A percentile compares a stretch with the other conserved stretches of the same genome.
These are phyloP conservation scores for Anarsia innoxiella DNA, from an alignment of 2,888 invertebrate species.

Conservation along the genomic window DNA sequence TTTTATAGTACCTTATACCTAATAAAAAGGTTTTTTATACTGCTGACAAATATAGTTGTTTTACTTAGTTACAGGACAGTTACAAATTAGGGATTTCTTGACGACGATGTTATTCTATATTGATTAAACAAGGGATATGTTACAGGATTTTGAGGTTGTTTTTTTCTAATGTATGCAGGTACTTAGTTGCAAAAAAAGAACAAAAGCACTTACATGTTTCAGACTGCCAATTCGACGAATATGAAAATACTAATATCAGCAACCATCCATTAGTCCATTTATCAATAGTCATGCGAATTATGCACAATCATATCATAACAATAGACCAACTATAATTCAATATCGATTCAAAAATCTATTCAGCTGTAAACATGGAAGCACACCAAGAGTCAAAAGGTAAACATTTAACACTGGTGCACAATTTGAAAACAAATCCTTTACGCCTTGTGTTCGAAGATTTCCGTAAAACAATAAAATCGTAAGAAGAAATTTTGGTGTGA, in stretches of 20 bases:
- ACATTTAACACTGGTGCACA: constrained; percentile 37
- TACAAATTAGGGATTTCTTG: too few relatives aligned
- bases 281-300: constrained; percentile 42
- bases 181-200: too few relatives aligned
- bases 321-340: constrained; percentile 37
- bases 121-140: too few relatives aligned
- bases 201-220: constrained; percentile 28
- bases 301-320: constrained; percentile 59
- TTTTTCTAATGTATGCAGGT: too few relatives aligned
- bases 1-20: too few relatives aligned
- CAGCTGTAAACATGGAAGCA: constrained; percentile 37
- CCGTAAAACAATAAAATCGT: constrained; percentile 23
- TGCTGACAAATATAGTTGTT: too few relatives aligned
- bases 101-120: too few relatives aligned
- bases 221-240: constrained; percentile 16
- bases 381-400: constrained; percentile 34
- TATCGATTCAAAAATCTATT: constrained; percentile 47
- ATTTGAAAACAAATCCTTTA: constrained; percentile 35
- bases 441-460: constrained; percentile 23
- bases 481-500: constrained; percentile 28
- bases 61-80: too few relatives aligned
- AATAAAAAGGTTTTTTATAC: too few relatives aligned
- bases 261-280: constrained; percentile 40
- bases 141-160: too few relatives aligned
- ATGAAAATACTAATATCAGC: constrained; percentile 10